These are phyloP conservation scores for Lumbricus terrestris DNA, from an alignment of 2,888 invertebrate species.

Conservation along the genomic window DNA sequence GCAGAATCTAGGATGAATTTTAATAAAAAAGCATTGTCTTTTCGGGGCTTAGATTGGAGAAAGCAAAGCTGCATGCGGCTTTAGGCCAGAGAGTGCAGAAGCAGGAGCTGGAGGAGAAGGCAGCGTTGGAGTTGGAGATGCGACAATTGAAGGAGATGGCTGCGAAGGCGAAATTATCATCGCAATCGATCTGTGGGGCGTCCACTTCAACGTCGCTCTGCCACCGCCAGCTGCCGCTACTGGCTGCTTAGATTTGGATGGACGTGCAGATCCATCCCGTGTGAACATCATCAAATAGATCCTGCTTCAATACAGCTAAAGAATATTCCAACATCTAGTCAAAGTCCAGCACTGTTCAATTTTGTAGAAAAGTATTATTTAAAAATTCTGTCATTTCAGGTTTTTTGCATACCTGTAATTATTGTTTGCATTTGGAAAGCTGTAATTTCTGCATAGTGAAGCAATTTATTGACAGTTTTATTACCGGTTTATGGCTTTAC, in stretches of 20 bases:
- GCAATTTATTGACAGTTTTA: background rate
- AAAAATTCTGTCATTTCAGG: background rate
- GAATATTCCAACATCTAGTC: background rate
- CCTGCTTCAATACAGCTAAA: background rate
- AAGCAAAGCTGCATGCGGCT: constrained; percentile 9
- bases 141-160: background rate
- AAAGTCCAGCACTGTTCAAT: background rate
- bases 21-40: background rate
- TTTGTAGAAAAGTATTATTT: background rate
- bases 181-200: background rate
- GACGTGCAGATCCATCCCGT: no score
- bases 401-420: no score
- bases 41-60: background rate
- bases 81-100: background rate
- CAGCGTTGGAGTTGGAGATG: background rate
- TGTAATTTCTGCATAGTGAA: background rate
- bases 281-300: background rate
- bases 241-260: background rate
- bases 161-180: background rate
- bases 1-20: background rate
- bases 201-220: background rate
- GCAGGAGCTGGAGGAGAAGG: background rate
- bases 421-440: background rate
- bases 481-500: background rate
- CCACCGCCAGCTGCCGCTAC: background rate